Conservation (phyloP, 2,113 vertebrate genomes). For the Garra rufa region DNA sequence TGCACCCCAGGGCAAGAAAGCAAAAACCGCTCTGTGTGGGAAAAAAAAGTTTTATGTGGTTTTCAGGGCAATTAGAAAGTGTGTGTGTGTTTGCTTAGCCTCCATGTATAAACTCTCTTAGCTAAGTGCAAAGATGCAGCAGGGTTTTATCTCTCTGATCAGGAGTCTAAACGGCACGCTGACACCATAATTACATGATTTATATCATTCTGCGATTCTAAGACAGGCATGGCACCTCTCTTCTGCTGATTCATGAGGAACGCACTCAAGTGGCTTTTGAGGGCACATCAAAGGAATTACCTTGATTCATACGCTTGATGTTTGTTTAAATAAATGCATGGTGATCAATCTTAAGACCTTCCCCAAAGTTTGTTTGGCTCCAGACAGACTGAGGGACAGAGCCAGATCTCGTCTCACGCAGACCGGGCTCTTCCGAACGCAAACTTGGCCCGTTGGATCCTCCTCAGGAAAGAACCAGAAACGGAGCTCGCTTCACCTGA, state of each 20-base stretch:
- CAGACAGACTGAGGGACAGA: constrained; percentile 49
- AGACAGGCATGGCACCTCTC: constrained; percentile 44
- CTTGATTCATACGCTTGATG: constrained; percentile 47
- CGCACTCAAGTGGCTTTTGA: constrained; percentile 36
- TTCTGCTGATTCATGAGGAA: constrained; percentile 56
- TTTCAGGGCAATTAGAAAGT: neutral
- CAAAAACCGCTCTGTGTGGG: neutral
- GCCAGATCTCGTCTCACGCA: neutral
- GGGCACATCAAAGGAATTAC: constrained; percentile 53
- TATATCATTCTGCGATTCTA: constrained; percentile 53
- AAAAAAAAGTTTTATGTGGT: constrained; percentile 18
- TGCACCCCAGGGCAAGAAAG: neutral
- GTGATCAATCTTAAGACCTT: constrained; percentile 54
- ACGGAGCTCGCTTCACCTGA: neutral
- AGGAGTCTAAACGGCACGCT: constrained; percentile 54
- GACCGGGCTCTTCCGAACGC: neutral
- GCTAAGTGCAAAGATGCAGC: constrained; percentile 53
- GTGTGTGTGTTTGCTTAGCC: constrained; percentile 20
- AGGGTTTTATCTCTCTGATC: constrained; percentile 56
- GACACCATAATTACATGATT: constrained; percentile 61
- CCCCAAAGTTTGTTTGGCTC: constrained; percentile 46
- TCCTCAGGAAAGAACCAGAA: constrained; percentile 15
- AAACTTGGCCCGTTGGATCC: neutral
- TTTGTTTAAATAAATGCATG: constrained; percentile 58
- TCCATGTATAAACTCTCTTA: constrained; percentile 44